Evolutionary conservation across 2,888 invertebrate genomes (phyloP), one percentile per base, ranked within the genome.

Genomic region (Cephonodes hylas): DNA sequence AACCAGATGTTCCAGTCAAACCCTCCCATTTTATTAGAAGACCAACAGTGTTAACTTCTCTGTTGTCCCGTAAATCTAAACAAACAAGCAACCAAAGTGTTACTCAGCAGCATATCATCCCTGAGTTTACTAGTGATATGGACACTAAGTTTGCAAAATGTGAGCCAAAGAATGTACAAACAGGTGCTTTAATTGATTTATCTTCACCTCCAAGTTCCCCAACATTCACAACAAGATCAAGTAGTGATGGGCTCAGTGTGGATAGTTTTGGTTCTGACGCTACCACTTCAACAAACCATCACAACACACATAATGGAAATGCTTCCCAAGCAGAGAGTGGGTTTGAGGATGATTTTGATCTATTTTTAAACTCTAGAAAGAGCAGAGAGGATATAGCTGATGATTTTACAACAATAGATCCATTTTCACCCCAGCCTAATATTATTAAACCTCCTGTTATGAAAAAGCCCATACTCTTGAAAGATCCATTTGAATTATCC

Each of bases 321-420:
- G 94, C 94, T 6, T 96, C 96, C 3, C 95, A 95, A 78, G 94
- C 95, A 46, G 96, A 96, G 79, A 96, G 96, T 85, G 96, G 96
- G 3, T 97, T 97, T 79, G 97, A 97, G 83, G 97, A 96, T 88
- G 96, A 97, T 80, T 96, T 96, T 81, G 96, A 96, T 79, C 90
- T 95, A 53, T 94, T 95, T 73, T 90, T 95, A 3, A 87, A 87
- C 69, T 82, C 91, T 66, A 86, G 88, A 74, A 93, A 90, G 31
- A 75, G 79, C 73, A 85, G 88, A 76, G 86, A 88, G 8, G 85
- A 88, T 46, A 89, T 88, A 8, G 81, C 91, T 59, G 94, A 94
- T 73, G 94, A 94, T 64, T 94, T 94, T 84, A 84, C 88, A 59
- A 68, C 83, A 18, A 74, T 87, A 46, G 94, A 94, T 81, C 94